Evolutionary conservation across 2,113 vertebrate species (phyloP).

Genomic region (Megaceryle maxima): DNA sequence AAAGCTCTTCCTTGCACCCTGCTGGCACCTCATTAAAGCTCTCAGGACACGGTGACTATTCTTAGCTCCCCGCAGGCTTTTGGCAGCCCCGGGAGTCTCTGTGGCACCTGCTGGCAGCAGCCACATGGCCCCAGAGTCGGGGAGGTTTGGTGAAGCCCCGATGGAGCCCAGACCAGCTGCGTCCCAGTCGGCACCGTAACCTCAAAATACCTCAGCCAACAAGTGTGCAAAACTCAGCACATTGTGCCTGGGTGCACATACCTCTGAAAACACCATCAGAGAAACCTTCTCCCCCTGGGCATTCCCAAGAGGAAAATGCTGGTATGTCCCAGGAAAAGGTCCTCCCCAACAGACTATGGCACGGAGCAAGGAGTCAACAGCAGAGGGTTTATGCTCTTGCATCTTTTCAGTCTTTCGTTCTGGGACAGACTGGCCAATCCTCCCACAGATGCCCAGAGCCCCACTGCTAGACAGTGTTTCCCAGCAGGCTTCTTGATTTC

Average conservation of each 20-base stretch:
- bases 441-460: background rate
- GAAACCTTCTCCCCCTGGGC: background rate
- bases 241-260: fast-evolving
- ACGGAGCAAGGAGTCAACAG: background rate
- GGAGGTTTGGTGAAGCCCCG: background rate
- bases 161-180: background rate
- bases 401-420: fast-evolving
- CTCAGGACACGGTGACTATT: conserved; percentile 1
- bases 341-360: background rate
- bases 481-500: background rate
- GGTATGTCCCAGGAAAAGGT: background rate
- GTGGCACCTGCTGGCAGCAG: background rate
- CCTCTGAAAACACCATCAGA: background rate
- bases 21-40: conserved; percentile 43
- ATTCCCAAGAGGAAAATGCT: fast-evolving
- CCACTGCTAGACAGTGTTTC: background rate
- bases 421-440: background rate
- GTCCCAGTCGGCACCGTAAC: background rate
- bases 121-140: fast-evolving
- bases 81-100: background rate
- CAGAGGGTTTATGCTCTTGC: background rate
- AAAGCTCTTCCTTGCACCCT: conserved; percentile 12
- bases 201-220: background rate
- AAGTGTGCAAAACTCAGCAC: fast-evolving
- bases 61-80: background rate